phyloP scores from a whole-genome alignment of 2,113 vertebrate genomes.

The Pseudopipra pipra region DNA sequence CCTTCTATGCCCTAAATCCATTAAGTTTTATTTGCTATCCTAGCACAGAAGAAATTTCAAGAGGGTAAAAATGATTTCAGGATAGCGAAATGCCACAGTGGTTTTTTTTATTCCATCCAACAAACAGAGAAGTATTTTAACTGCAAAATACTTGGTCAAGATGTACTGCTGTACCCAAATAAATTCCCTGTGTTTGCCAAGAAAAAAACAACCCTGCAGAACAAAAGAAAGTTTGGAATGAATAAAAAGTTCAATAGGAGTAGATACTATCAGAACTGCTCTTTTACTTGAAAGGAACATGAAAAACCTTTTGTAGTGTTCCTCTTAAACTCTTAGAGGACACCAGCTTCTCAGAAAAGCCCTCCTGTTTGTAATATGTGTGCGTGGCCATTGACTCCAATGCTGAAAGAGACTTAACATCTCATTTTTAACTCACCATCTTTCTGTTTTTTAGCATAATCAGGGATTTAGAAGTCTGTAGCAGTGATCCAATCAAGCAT shows the following conservation, averaged over 20 bases:
- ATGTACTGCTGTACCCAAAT: slow-evolving; percentile 9
- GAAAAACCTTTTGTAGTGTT: background rate
- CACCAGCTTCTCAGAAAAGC: background rate
- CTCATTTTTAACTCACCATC: background rate
- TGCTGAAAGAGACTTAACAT: background rate
- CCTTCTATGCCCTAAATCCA: background rate
- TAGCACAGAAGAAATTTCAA: background rate
- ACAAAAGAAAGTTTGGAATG: slow-evolving; percentile 3
- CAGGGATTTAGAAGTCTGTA: background rate
- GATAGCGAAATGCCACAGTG: background rate
- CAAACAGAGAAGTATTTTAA: slow-evolving; percentile 1
- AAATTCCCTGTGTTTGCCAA: slow-evolving; percentile 23
- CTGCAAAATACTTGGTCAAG: slow-evolving; percentile 4
- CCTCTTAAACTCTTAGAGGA: background rate
- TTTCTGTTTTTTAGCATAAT: too few species aligned
- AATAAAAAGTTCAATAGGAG: slow-evolving; percentile 2
- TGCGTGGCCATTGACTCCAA: background rate
- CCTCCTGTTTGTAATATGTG: background rate
- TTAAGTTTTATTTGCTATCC: background rate
- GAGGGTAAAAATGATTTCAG: background rate
- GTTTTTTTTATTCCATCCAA: background rate
- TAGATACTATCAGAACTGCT: slow-evolving; percentile 20
- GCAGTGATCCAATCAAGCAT: background rate
- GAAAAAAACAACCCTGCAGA: background rate
- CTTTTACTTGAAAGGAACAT: slow-evolving; percentile 26